These are phyloP conservation scores for Drosophila borealis DNA, from an alignment of 2,888 invertebrate genomes.

Conservation along the genomic window DNA sequence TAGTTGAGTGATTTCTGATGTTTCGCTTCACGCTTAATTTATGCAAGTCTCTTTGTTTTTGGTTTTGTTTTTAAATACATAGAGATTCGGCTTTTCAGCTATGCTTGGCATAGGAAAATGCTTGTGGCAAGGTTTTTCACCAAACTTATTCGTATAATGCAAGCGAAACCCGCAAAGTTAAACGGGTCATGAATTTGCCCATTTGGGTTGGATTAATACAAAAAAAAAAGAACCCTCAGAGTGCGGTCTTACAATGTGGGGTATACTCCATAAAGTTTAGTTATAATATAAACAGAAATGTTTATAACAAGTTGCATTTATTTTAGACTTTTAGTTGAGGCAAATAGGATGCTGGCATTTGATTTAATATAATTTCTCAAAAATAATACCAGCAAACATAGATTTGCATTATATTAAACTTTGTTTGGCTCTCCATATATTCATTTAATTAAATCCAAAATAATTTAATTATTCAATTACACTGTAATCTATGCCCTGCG, in stretches of 20 bases:
- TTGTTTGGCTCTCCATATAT: too few relatives aligned
- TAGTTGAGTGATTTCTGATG: conserved; percentile 75
- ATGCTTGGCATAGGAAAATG: conserved; percentile 19
- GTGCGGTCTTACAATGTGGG: background rate
- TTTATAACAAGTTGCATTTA: too few relatives aligned
- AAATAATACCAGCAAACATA: too few relatives aligned
- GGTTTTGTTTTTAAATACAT: background rate
- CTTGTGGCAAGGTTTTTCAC: conserved; percentile 11
- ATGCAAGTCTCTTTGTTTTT: conserved; percentile 32
- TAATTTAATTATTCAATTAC: background rate
- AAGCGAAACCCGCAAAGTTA: conserved; percentile 37
- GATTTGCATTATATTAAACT: too few relatives aligned
- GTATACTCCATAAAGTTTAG: background rate
- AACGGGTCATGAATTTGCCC: conserved; percentile 40
- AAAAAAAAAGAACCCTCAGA: background rate
- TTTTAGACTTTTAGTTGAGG: too few relatives aligned
- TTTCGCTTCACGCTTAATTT: conserved; percentile 70
- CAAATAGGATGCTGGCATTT: too few relatives aligned
- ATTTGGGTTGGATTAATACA: background rate
- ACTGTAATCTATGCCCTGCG: background rate
- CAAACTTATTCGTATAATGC: conserved; percentile 3
- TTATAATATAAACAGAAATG: too few relatives aligned
- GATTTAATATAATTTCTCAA: too few relatives aligned
- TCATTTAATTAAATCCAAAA: too few relatives aligned
- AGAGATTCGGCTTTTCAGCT: conserved; percentile 4